A percentile compares a stretch with the other conserved stretches of the same genome.
phyloP scores from a whole-genome alignment of 37 sponge, comb jelly and placozoan species.

The Chondrosia reniformis region DNA sequence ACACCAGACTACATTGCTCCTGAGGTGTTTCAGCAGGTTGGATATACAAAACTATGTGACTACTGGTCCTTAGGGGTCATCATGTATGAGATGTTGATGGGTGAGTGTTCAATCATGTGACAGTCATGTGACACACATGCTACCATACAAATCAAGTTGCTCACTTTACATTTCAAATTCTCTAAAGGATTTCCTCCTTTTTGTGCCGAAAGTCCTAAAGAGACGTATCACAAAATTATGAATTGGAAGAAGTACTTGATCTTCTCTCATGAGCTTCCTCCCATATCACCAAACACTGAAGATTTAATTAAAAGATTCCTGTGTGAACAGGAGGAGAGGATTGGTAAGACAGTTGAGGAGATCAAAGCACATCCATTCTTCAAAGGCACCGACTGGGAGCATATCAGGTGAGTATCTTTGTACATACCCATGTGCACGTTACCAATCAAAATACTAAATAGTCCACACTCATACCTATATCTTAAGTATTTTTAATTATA shows the following conservation, averaged over 20 bases:
- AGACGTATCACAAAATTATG: slow-evolving; percentile 97
- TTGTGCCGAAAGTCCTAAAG: slow-evolving; percentile 15
- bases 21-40: slow-evolving; percentile 92
- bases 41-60: slow-evolving; percentile 84
- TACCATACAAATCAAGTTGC: not conserved
- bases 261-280: slow-evolving; percentile 88
- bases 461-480: too few species aligned
- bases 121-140: not conserved
- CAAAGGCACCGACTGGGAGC: slow-evolving; percentile 89
- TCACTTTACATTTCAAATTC: not conserved
- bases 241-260: slow-evolving; percentile 86
- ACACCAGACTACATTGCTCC: slow-evolving; percentile 99
- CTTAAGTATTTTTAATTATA: too few species aligned
- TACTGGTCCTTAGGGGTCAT: slow-evolving; percentile 98
- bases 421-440: not conserved
- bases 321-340: slow-evolving; percentile 60
- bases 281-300: slow-evolving; percentile 81
- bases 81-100: slow-evolving; percentile 98
- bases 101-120: slow-evolving; percentile 45
- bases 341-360: slow-evolving; percentile 69
- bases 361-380: slow-evolving; percentile 84
- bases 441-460: too few species aligned
- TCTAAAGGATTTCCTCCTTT: not conserved
- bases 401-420: slow-evolving; percentile 55
- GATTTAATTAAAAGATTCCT: slow-evolving; percentile 73